Evolutionary conservation across 2,888 invertebrate genomes (phyloP).

Genomic region (Trachelus stipa): DNA sequence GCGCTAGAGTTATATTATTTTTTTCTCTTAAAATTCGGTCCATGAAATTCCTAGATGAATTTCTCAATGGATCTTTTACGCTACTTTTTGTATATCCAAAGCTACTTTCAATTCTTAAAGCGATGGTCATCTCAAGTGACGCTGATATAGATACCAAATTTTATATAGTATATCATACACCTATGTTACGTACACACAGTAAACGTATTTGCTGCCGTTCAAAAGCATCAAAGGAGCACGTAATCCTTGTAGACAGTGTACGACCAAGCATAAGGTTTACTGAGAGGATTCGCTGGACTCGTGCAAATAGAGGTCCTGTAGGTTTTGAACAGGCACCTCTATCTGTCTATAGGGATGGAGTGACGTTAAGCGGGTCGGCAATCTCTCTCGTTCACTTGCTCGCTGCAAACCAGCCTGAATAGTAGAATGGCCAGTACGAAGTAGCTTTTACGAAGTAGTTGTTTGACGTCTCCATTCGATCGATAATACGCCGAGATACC

Average conservation of each 20-base stretch:
- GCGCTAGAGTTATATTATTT: background rate
- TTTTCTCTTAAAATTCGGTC: background rate
- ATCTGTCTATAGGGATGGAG: background rate
- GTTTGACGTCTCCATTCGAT: background rate
- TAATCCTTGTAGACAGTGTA: background rate
- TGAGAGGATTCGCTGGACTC: background rate
- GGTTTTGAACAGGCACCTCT: too few species aligned
- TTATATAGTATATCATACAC: too few species aligned
- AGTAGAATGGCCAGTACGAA: background rate
- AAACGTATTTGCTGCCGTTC: background rate
- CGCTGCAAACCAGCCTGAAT: background rate
- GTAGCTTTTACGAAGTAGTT: background rate
- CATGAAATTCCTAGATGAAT: background rate
- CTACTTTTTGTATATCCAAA: background rate
- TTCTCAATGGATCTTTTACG: background rate
- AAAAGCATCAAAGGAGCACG: background rate
- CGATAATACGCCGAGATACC: background rate
- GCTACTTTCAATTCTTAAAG: background rate
- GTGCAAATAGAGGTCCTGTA: too few species aligned
- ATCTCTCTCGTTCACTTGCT: slow-evolving; percentile 18
- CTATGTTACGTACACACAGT: background rate
- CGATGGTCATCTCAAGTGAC: background rate
- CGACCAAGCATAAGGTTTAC: background rate
- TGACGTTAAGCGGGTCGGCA: slow-evolving; percentile 19
- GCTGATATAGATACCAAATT: background rate